Conservation (phyloP, 2,797 vertebrate genomes). For the Thunnus albacares region DNA sequence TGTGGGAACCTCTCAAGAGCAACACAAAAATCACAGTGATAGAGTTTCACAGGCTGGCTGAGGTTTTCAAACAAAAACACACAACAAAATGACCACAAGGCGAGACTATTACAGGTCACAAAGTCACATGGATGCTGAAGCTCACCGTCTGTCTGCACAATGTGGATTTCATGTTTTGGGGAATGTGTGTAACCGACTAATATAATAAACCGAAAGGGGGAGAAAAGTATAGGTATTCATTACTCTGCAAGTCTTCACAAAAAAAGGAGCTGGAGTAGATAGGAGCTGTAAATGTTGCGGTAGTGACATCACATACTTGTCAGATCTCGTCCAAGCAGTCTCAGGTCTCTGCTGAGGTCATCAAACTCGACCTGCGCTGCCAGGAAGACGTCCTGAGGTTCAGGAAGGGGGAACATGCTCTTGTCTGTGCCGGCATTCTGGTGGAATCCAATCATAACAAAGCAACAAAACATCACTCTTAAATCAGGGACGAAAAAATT, state of each 20-base stretch:
- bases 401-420: conserved; percentile 93
- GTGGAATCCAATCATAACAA: conserved; percentile 14
- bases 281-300: background rate
- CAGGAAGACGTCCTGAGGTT: conserved; percentile 95
- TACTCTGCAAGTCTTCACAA: background rate
- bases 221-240: background rate
- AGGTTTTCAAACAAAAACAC: conserved; percentile 71
- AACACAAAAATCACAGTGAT: conserved; percentile 68
- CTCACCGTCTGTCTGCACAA: conserved; percentile 29
- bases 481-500: background rate
- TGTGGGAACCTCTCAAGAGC: conserved; percentile 64
- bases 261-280: background rate
- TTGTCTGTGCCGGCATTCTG: conserved; percentile 94
- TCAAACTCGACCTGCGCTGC: conserved; percentile 97
- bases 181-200: conserved; percentile 36
- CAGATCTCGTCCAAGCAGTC: conserved; percentile 91
- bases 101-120: conserved; percentile 50
- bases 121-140: conserved; percentile 42
- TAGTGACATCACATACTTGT: conserved; percentile 85
- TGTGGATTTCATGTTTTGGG: conserved; percentile 31
- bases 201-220: conserved; percentile 3
- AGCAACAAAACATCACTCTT: conserved; percentile 6
- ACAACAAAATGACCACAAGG: conserved; percentile 78
- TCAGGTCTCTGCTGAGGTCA: conserved; percentile 92
- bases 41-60: conserved; percentile 70